Base-by-base conservation (phyloP, 2,113 vertebrate species). In the Gopherus flavomarginatus region DNA sequence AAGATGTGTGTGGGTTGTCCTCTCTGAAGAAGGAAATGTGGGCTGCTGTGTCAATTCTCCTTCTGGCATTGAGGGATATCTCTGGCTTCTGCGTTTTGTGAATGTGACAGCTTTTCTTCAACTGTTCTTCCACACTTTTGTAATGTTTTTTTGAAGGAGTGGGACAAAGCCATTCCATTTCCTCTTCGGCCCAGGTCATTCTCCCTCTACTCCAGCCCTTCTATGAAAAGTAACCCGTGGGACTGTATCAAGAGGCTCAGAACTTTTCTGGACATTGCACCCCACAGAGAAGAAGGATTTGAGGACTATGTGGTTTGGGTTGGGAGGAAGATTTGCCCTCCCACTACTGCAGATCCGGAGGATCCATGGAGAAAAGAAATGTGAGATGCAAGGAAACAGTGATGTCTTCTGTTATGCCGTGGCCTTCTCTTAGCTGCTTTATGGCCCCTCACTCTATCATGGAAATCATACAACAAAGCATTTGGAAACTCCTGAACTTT, bases 71-170 rank as follows among this genome's bases (percentile, higher is more conserved):
- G 3, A 81, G 83, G 59, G 87, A 86, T 86, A 84, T 69, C 72
- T 52, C 52, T 49, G 84, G n/a, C 88, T 88, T 77, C 69, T 77
- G 42, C 0, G 3, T 78, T 44, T 19, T 72, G n/a, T 38, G 65
- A 78, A 29, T 47, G 29, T 86, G 93, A 90, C 86, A 26, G 11
- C 5, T 21, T 26, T 0, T 0, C 86, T 81, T 96, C 93, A 93
- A 72, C 90, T 95, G 93, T 81, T 94, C 72, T 79, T 57, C 62
- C 84, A 1, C 90, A 94, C 85, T 94, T 92, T 90, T 81, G 81
- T 8, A 75, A 53, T 85, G 1, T 0, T 6, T 16, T 0, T 5
- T 35, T 44, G 85, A n/a, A 90, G 80, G 72, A 79, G 54, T 6
- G 7, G 26, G 17, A 47, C 44, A 94, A 82, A 50, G n/a, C 57